Conservation (phyloP, 2,888 invertebrate genomes). For the Zonitis immaculata region DNA sequence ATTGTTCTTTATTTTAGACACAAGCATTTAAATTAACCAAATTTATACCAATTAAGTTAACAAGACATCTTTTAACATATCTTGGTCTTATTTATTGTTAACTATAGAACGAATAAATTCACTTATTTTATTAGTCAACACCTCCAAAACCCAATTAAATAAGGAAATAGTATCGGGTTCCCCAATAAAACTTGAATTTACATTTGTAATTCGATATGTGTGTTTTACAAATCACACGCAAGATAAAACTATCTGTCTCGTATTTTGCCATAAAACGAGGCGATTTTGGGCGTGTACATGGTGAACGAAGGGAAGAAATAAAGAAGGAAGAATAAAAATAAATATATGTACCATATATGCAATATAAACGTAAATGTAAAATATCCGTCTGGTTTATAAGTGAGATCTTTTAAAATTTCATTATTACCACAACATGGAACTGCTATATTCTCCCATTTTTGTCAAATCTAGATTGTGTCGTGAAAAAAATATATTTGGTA, state of each 20-base stretch:
- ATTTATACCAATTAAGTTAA: conserved; percentile 33
- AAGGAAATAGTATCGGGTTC: conserved; percentile 21
- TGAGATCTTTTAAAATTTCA: not conserved
- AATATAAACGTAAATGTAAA: conserved; percentile 6
- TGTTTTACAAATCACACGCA: conserved; percentile 22
- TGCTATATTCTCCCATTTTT: not conserved
- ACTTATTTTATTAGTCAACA: conserved; percentile 31
- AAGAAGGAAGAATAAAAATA: not conserved
- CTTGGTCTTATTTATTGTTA: conserved; percentile 26
- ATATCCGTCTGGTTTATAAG: not conserved
- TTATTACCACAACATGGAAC: not conserved
- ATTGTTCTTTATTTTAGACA: conserved; percentile 22
- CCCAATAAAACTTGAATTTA: conserved; percentile 27
- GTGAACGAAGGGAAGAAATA: not conserved
- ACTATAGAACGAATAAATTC: conserved; percentile 22
- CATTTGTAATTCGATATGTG: conserved; percentile 30
- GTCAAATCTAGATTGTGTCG: not conserved
- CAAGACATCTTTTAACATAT: conserved; percentile 30
- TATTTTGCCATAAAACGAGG: conserved; percentile 27
- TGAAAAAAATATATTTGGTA: too few relatives aligned
- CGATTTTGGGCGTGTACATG: conserved; percentile 28
- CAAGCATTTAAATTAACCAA: conserved; percentile 31
- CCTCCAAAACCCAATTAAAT: conserved; percentile 27
- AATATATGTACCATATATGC: too few relatives aligned
- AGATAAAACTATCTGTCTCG: conserved; percentile 24